phyloP scores from a whole-genome alignment of 37 sponge, comb jelly and placozoan genomes.

The Petrosia ficiformis region DNA sequence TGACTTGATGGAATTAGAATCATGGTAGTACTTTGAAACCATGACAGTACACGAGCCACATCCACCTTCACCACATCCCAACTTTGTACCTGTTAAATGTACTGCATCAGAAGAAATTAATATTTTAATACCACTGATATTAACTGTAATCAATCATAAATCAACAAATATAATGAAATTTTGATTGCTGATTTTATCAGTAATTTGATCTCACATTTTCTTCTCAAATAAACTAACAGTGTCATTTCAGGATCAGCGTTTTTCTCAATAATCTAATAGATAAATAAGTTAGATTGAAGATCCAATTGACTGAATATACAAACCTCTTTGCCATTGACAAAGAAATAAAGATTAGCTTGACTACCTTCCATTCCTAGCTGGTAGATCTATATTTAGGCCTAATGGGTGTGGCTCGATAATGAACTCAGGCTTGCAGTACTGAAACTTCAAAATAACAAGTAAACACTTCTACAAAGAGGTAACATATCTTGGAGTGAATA shows the following conservation, averaged over 20 bases:
- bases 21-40: slow-evolving; percentile 67
- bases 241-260: slow-evolving; percentile 84
- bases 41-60: slow-evolving; percentile 95
- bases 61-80: slow-evolving; percentile 90
- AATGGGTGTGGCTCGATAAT: too few species aligned
- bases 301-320: neutral
- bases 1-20: neutral
- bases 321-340: slow-evolving; percentile 66
- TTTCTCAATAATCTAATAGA: slow-evolving; percentile 28
- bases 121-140: too few species aligned
- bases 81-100: slow-evolving; percentile 74
- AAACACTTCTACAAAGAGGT: too few species aligned
- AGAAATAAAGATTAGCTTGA: too few species aligned
- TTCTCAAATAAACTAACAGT: slow-evolving; percentile 69
- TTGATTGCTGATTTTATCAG: neutral
- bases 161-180: neutral
- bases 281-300: neutral
- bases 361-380: too few species aligned
- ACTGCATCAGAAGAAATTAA: slow-evolving; percentile 16
- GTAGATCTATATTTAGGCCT: too few species aligned
- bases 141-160: too few species aligned
- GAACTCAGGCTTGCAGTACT: too few species aligned
- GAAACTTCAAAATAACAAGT: too few species aligned
- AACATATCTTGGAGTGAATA: too few species aligned
- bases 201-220: slow-evolving; percentile 29